Evolutionary conservation across 2,888 invertebrate species (phyloP), one percentile per base, ranked within the genome.

Genomic region (Galerucella pusilla): DNA sequence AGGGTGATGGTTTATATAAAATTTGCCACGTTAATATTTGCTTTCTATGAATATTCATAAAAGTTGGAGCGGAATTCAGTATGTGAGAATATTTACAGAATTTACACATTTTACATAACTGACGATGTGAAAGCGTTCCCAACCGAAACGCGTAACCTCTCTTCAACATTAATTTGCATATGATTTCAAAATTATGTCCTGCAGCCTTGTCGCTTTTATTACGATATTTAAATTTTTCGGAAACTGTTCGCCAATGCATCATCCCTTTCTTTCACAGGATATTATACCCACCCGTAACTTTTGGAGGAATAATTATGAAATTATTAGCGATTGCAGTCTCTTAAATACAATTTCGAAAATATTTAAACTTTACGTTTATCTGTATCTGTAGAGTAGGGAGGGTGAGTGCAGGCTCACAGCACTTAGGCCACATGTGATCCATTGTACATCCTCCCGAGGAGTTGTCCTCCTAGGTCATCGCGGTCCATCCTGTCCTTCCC

Each of bases 31-130:
- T 78, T 80, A 79, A 80, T 81, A 82, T 82, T 80, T 81, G 80
- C 81, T 79, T 77, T 68, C 66, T 75, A 83, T 83, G 80, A 81
- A 83, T 83, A 83, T 83, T 81, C 83, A 83, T 79, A 79, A 79
- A 77, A 77, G 77, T 76, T 68, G 71, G 70, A 75, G 76, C 77
- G 77, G 65, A 76, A 74, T 78, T 73, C 77, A 77, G 79, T 78
- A 79, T 81, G 81, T 83, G 83, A 82, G 83, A 82, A 83, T 83
- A 79, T 79, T 77, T 76, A 79, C 77, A 77, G 75, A 79, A 83
- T 83, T 83, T 83, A 82, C 83, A 82, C 81, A 82, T 83, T 83
- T 83, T 82, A 83, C 82, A 82, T 80, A 79, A 78, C 77, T 77
- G 79, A 74, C 76, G 77, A 72, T 74, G 74, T 78, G 77, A 77